phyloP scores from a whole-genome alignment of 2,113 vertebrate genomes.

The Tyrannus savana region DNA sequence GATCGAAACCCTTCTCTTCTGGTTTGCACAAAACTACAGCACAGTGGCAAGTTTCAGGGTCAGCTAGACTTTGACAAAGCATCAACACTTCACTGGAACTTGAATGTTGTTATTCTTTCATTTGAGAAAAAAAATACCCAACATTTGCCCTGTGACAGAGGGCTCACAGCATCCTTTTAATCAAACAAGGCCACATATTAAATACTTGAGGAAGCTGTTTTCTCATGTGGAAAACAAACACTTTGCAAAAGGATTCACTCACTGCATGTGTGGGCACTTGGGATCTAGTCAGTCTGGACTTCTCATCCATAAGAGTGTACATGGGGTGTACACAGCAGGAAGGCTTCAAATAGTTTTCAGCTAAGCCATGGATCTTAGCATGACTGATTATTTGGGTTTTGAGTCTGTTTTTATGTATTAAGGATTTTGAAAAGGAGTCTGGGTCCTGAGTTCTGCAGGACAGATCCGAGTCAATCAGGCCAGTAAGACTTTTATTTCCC shows the following conservation, averaged over 20 bases:
- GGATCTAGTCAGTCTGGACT: accelerated
- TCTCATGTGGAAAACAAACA: background rate
- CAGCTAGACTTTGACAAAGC: background rate
- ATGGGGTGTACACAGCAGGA: accelerated
- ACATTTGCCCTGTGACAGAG: background rate
- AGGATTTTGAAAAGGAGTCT: background rate
- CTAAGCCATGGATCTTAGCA: background rate
- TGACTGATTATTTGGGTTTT: background rate
- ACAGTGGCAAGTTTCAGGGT: background rate
- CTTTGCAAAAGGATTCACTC: background rate
- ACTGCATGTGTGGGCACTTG: accelerated
- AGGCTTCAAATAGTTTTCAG: background rate
- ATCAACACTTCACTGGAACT: background rate
- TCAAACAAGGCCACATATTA: background rate
- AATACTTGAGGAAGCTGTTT: background rate
- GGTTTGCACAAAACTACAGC: background rate
- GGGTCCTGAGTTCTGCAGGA: background rate
- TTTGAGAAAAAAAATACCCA: background rate
- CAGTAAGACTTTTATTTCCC: background rate
- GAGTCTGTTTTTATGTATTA: background rate
- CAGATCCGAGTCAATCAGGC: background rate
- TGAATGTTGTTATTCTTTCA: background rate
- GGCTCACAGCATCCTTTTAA: background rate
- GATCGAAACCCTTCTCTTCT: background rate
- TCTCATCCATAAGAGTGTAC: background rate